These are phyloP conservation scores for Blera fallax DNA, from an alignment of 2,888 invertebrate genomes.

Conservation along the genomic window DNA sequence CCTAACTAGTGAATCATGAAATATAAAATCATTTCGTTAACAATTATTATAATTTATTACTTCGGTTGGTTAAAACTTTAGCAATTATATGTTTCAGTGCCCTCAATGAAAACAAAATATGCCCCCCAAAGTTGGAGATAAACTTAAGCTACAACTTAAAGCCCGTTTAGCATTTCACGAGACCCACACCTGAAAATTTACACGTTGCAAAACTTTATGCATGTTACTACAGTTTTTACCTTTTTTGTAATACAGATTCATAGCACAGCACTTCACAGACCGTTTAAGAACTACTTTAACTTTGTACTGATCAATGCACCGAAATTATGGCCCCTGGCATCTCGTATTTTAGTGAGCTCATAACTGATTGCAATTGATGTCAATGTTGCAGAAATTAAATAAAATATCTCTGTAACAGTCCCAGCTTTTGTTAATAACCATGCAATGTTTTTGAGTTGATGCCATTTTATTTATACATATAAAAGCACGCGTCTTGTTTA, in stretches of 20 bases:
- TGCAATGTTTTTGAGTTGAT: neutral
- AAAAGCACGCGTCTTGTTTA: neutral
- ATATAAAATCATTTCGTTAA: neutral
- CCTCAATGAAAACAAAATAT: neutral
- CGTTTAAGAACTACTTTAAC: neutral
- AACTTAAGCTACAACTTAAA: too few relatives aligned
- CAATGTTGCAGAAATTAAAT: conserved; percentile 43
- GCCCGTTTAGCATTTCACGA: neutral
- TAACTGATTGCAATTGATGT: conserved; percentile 41
- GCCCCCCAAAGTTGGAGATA: too few relatives aligned
- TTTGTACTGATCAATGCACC: conserved; percentile 24
- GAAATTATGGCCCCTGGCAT: neutral
- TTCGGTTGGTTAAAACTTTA: too few relatives aligned
- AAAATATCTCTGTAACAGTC: conserved; percentile 23
- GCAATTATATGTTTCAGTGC: too few relatives aligned
- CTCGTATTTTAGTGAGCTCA: conserved; percentile 7
- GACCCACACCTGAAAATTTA: neutral
- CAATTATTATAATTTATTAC: too few relatives aligned
- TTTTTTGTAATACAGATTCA: conserved; percentile 57
- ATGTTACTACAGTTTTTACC: neutral
- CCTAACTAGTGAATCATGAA: neutral
- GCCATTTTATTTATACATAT: neutral
- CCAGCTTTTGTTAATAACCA: conserved; percentile 15
- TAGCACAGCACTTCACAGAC: neutral
- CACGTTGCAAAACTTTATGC: neutral